Evolutionary conservation across 2,888 invertebrate species (phyloP).

Genomic region (Erpobdella octoculata): DNA sequence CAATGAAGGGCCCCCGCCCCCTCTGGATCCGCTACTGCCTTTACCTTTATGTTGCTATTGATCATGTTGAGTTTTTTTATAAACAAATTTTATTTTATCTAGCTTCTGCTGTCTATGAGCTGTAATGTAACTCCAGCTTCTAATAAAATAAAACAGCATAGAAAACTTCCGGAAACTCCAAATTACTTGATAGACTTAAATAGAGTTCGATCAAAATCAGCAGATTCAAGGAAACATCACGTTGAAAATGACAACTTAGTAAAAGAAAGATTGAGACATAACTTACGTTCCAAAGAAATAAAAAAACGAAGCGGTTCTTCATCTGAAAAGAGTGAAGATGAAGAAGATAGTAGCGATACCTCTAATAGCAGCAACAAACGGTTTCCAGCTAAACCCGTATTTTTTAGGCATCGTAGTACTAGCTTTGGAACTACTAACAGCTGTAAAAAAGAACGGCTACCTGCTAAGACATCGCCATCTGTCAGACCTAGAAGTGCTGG

Average conservation of each 20-base stretch:
- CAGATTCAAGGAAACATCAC: conserved; percentile 22
- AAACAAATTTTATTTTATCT: neutral
- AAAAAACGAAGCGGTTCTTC: conserved; percentile 17
- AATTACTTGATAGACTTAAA: conserved; percentile 18
- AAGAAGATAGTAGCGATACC: conserved; percentile 18
- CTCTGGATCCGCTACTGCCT: too few species aligned
- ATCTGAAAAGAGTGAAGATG: conserved; percentile 27
- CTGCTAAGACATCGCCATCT: neutral
- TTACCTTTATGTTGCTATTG: too few species aligned
- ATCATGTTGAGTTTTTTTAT: too few species aligned
- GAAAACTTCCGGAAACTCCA: conserved; percentile 37
- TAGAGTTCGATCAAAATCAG: conserved; percentile 26
- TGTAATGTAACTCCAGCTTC: conserved; percentile 31
- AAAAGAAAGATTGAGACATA: conserved; percentile 33
- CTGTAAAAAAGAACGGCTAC: neutral
- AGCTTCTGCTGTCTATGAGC: conserved; percentile 21
- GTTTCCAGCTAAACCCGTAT: neutral
- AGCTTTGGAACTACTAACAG: conserved; percentile 15
- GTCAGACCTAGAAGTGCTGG: conserved; percentile 5
- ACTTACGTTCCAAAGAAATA: conserved; percentile 30
- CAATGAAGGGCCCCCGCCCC: too few species aligned
- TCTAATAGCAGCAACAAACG: conserved; percentile 1
- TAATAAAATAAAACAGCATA: conserved; percentile 31
- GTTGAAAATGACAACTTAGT: conserved; percentile 20
- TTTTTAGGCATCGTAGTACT: conserved; percentile 11